phyloP scores from a whole-genome alignment of 2,888 invertebrate genomes.

The Nineta flava region DNA sequence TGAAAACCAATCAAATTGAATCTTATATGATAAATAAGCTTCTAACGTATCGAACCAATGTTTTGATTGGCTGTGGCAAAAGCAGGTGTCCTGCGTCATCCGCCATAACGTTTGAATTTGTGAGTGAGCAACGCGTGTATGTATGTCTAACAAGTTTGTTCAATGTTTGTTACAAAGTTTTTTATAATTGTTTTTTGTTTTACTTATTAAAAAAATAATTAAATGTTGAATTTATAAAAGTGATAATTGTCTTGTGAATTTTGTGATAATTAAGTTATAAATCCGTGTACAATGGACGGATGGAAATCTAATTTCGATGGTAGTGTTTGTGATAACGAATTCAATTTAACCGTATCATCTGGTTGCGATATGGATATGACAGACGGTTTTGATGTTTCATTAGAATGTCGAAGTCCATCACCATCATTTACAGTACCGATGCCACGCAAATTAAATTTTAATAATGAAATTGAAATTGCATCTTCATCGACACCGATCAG shows the following conservation, averaged over 20 bases:
- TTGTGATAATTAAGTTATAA: not conserved
- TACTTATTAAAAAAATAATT: not conserved
- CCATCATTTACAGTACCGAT: constrained; percentile 36
- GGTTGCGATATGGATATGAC: constrained; percentile 39
- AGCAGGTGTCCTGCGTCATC: constrained; percentile 5
- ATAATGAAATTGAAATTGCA: constrained; percentile 22
- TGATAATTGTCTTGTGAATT: not conserved
- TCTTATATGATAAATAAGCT: not conserved
- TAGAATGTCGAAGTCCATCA: constrained; percentile 32
- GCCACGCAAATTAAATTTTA: constrained; percentile 45
- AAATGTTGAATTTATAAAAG: not conserved
- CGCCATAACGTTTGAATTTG: constrained; percentile 5
- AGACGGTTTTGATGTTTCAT: constrained; percentile 42
- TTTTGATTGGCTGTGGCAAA: not conserved
- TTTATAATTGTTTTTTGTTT: not conserved
- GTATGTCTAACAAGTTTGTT: not conserved
- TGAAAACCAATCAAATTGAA: not conserved
- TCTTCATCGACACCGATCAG: constrained; percentile 8
- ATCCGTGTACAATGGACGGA: constrained; percentile 1
- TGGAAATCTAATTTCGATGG: constrained; percentile 4
- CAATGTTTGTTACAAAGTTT: not conserved
- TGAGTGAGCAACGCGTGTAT: not conserved
- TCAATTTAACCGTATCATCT: constrained; percentile 27
- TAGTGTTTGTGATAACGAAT: constrained; percentile 17
- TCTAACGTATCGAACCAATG: not conserved